Evolutionary conservation across 2,888 invertebrate species (phyloP), one percentile per base, ranked within the genome.

Genomic region (Ophioninae sp.): DNA sequence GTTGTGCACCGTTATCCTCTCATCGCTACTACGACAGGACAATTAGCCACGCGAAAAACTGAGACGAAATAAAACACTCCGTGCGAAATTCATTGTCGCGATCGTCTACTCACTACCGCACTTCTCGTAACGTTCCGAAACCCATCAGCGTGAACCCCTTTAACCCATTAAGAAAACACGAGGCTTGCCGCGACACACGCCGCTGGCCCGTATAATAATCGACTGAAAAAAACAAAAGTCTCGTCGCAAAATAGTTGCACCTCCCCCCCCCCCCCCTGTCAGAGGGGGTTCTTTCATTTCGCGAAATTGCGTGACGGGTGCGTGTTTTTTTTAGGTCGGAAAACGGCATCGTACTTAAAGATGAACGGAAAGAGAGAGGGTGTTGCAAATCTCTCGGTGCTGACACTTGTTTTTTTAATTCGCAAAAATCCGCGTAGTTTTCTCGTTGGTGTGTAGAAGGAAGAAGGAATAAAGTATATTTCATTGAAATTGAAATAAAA

Each of bases 21-120:
- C 74, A 74, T 61, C 56, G 72, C 71, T 67, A 65, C 75, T 72
- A 68, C 71, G 71, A 30, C 30, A 56, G 75, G 81, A 84, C 84
- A 84, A 84, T 84, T 84, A 84, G 75, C 81, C 72, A 58, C 78
- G 67, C 61, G 67, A 81, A 41, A 74, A 65, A 68, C 51, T 51
- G 17, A 13, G 51, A 51, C 71, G 58, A 73, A 84, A 79, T 56
- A 79, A 83, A 71, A 71, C 30, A n/a, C 80, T 61, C 76, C 77
- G 73, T 72, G 78, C 78, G 75, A 81, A 81, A 56, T 63, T 67
- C 72, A 76, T 79, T 63, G 84, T 79, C 67, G 79, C 71, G 23
- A 81, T 79, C 51, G 39, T 58, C 65, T 30, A 23, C 44, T 44
- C 20, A 69, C 51, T 37, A 37, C n/a, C 37, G 23, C 17, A 9